Base-by-base conservation (phyloP, 2,797 vertebrate genomes). In the Novumbra hubbsi region DNA sequence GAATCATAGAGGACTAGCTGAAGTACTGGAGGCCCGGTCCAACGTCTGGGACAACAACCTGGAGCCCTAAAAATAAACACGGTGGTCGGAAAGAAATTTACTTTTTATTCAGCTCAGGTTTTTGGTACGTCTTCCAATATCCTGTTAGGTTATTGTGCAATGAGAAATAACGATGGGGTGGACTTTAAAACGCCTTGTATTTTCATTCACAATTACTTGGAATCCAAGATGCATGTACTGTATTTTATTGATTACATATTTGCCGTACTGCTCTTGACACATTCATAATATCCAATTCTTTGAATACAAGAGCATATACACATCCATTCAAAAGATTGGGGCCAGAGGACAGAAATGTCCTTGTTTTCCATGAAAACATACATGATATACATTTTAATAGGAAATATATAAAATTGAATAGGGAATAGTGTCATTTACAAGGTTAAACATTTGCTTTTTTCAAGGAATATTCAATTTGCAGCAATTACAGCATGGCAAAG, bases 11-110 rank as follows among this genome's bases (percentile, higher is more conserved):
- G 49, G 32, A 71, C 78, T 64, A 82, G 38, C 48, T 74, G 45
- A 27, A 63, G 62, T 67, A 16, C 55, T 50, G 6, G 66, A 68
- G 73, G 52, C 48, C 34, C 17, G 69, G 69, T 74, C 64, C 70
- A 65, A 45, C n/a, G 65, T 80, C 83, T 88, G 85, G 84, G 90
- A 92, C 88, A 90, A 91, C 86, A 88, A 87, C 91, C 81, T 84
- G 72, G 80, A 78, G 72, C 82, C 85, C 88, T 86, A 83, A 83
- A 83, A 89, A 88, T 65, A 65, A 78, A 77, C 90, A 89, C 68
- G 90, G 91, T 92, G 92, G 90, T 92, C 91, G 74, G 74, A 82
- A 62, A 82, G 81, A 57, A 72, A 85, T 82, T 80, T 81, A 65
- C 77, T 78, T 78, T 83, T 73, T 70, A 83, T 77, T 83, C 73